Percentiles rank a stretch among this genome's conserved stretches.
These are phyloP conservation scores for Acanthochromis polyacanthus DNA, from an alignment of 2,113 vertebrate genomes.

Conservation along the genomic window DNA sequence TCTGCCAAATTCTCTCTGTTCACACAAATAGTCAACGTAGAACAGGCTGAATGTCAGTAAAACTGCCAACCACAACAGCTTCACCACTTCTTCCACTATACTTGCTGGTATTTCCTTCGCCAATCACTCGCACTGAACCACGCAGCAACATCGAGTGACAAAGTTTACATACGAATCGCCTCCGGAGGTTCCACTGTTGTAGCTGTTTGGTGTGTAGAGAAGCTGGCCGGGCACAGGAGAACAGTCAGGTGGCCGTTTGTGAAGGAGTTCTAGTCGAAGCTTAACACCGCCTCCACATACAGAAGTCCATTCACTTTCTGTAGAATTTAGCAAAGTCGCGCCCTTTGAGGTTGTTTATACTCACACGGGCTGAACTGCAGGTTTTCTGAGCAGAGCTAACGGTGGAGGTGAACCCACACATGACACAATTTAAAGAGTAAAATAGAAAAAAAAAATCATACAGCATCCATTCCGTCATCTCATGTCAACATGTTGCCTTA, in stretches of 20 bases:
- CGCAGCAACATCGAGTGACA: constrained; percentile 53
- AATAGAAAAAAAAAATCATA: neutral
- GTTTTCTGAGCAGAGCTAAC: neutral
- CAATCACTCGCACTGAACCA: constrained; percentile 42
- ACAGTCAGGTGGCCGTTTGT: neutral
- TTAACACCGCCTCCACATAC: neutral
- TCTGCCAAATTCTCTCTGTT: constrained; percentile 66
- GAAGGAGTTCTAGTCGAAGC: constrained; percentile 16
- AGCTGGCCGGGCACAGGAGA: constrained; percentile 8
- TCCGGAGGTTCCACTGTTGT: constrained; percentile 27
- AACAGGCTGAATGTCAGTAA: constrained; percentile 67
- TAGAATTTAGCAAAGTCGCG: constrained; percentile 20
- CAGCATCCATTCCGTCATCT: constrained; percentile 66
- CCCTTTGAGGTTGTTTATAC: constrained; percentile 4
- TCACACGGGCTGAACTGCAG: constrained; percentile 14
- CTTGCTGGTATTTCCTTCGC: constrained; percentile 30
- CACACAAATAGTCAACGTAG: constrained; percentile 31
- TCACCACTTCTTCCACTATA: constrained; percentile 28
- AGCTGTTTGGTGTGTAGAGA: constrained; percentile 13
- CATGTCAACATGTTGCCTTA: constrained; percentile 83
- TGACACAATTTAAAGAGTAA: constrained; percentile 33
- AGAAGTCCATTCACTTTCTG: constrained; percentile 19
- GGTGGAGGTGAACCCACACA: constrained; percentile 15
- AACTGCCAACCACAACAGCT: constrained; percentile 76
- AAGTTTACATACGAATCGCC: constrained; percentile 77